phyloP scores from a whole-genome alignment of 2,888 invertebrate genomes.

The Mythimna vitellina region DNA sequence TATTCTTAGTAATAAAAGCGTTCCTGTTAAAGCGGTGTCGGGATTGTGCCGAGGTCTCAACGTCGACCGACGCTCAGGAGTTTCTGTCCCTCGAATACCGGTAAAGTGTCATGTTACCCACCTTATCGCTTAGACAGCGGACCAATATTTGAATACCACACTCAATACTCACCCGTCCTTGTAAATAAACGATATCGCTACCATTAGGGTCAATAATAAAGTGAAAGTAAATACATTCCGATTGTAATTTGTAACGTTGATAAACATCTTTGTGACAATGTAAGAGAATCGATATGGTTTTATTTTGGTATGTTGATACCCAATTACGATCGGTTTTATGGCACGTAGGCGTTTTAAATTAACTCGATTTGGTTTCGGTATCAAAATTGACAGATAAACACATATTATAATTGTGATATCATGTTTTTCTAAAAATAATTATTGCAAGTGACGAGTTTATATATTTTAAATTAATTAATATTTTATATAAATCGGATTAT shows the following conservation, averaged over 20 bases:
- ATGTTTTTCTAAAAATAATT: conserved; percentile 15
- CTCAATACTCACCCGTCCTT: conserved; percentile 74
- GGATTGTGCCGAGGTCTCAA: conserved; percentile 59
- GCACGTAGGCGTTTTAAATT: conserved; percentile 46
- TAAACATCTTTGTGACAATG: conserved; percentile 62
- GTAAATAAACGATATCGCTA: conserved; percentile 68
- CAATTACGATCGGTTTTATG: conserved; percentile 56
- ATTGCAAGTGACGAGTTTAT: not conserved
- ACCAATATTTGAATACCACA: conserved; percentile 79
- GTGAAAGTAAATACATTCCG: conserved; percentile 70
- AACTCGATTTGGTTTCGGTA: conserved; percentile 39
- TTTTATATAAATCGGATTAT: no score
- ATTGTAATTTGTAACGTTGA: conserved; percentile 66
- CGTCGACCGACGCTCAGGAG: conserved; percentile 27
- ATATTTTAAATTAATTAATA: no score
- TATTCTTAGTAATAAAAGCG: conserved; percentile 70
- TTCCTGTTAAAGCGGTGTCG: conserved; percentile 63
- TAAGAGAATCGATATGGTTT: conserved; percentile 58
- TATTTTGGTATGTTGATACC: conserved; percentile 46
- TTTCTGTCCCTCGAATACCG: conserved; percentile 68
- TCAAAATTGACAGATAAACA: conserved; percentile 34
- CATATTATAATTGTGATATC: conserved; percentile 31
- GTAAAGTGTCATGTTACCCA: conserved; percentile 78
- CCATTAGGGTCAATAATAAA: conserved; percentile 71
- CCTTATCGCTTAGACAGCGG: conserved; percentile 79